A percentile compares a stretch with the other conserved stretches of the same genome.
phyloP scores from a whole-genome alignment of 2,888 invertebrate genomes.

The Trissolcus japonicus region DNA sequence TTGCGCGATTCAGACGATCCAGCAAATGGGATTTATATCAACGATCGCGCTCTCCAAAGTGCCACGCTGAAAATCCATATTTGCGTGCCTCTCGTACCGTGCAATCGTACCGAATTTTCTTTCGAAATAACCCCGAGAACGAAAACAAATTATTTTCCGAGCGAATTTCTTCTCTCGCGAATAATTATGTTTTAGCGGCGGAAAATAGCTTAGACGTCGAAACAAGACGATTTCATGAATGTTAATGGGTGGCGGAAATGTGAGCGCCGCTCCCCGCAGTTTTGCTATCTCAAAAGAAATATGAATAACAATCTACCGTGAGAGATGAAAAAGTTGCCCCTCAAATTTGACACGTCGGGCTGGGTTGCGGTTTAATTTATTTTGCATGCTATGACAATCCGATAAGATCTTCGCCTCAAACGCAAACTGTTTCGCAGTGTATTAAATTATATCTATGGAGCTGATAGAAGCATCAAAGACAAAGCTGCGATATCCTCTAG shows the following conservation, averaged over 20 bases:
- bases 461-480: slow-evolving; percentile 57
- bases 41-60: slow-evolving; percentile 10
- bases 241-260: no score
- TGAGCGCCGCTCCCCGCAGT: no score
- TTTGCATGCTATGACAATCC: slow-evolving; percentile 38
- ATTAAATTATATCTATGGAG: slow-evolving; percentile 56
- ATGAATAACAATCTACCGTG: not conserved
- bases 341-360: slow-evolving; percentile 25
- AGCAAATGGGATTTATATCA: slow-evolving; percentile 52
- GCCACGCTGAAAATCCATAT: not conserved
- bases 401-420: slow-evolving; percentile 41
- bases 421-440: slow-evolving; percentile 42
- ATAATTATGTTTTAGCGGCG: not conserved
- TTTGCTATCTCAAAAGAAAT: not conserved
- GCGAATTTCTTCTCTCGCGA: not conserved
- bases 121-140: not conserved
- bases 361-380: slow-evolving; percentile 31
- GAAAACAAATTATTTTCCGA: not conserved
- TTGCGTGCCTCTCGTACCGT: not conserved
- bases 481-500: slow-evolving; percentile 48
- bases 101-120: slow-evolving; percentile 1
- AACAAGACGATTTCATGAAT: not conserved
- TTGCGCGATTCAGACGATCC: slow-evolving; percentile 34
- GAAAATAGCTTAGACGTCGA: not conserved
- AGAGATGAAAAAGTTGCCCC: slow-evolving; percentile 10